These are phyloP conservation scores for Mola mola DNA, from an alignment of 2,113 vertebrate species.

Conservation along the genomic window DNA sequence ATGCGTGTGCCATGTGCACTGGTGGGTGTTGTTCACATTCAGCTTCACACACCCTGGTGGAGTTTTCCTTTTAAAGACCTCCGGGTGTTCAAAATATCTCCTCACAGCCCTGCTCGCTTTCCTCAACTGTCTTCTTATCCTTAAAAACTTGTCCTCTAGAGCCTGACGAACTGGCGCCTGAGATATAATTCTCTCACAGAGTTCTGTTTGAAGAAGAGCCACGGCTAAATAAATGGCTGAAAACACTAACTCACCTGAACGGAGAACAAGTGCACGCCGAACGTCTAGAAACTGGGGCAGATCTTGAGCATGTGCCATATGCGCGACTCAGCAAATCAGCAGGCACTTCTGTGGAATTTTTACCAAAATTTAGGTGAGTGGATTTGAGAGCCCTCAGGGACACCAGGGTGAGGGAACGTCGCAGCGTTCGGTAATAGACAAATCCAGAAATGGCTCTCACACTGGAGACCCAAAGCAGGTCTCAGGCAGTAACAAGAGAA, in stretches of 20 bases:
- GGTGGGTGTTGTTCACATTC: slow-evolving; percentile 35
- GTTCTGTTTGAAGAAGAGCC: slow-evolving; percentile 31
- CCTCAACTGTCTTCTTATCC: slow-evolving; percentile 43
- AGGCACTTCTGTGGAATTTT: slow-evolving; percentile 21
- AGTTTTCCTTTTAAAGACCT: slow-evolving; percentile 52
- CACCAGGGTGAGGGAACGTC: slow-evolving; percentile 20
- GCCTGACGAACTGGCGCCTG: slow-evolving; percentile 24
- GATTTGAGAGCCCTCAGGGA: slow-evolving; percentile 29
- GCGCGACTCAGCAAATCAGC: slow-evolving; percentile 1
- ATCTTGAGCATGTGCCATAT: slow-evolving; percentile 22
- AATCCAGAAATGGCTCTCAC: slow-evolving; percentile 15
- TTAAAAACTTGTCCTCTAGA: slow-evolving; percentile 47
- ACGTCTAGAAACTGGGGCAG: slow-evolving; percentile 26
- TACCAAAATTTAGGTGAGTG: slow-evolving; percentile 20
- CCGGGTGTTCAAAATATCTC: slow-evolving; percentile 45
- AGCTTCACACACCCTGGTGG: slow-evolving; percentile 22
- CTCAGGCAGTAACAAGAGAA: slow-evolving; percentile 26
- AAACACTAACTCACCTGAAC: slow-evolving; percentile 6
- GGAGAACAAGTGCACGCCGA: neutral
- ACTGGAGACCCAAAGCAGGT: slow-evolving; percentile 1
- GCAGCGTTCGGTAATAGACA: neutral
- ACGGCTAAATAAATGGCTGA: slow-evolving; percentile 2
- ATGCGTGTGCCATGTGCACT: slow-evolving; percentile 50
- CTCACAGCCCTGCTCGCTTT: slow-evolving; percentile 37
- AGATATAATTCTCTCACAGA: slow-evolving; percentile 34